Evolutionary conservation across 2,113 vertebrate genomes (phyloP), one percentile per base, ranked within the genome.

Genomic region (Cyanoderma ruficeps): DNA sequence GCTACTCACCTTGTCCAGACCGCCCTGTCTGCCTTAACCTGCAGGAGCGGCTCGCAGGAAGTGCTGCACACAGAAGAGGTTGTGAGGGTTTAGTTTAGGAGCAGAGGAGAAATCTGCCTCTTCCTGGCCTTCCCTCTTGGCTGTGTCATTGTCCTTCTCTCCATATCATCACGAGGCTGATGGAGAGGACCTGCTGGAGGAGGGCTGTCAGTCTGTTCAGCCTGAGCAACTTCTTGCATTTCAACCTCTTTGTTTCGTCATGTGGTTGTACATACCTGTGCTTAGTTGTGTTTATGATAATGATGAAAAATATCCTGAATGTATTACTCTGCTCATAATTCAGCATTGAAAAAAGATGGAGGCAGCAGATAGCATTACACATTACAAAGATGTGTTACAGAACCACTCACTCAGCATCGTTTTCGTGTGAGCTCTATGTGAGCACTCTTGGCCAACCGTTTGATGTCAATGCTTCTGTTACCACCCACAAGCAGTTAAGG

Each of bases 1-100:
- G 70, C 85, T 74, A 6, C 72, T 89, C 57, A 27, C 79, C 82
- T 55, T 46, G 50, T 70, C 82, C 68, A 35, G 90, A 30, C 92
- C 85, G 85, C 82, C 56, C 76, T 35, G 10, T 94, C 84, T 83
- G 88, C 92, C 79, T 91, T 70, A 93, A 85, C 70, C 84, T 93
- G 89, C 74, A 72, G 81, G 65, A 81, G 64, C 6, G 0, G 42
- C 68, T 93, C 0, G 0, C 59, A 21, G 55, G 39, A 65, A 88
- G 44, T n/a, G 39, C 56, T 53, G 30, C 19, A 12, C 31, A 10
- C 21, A 37, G 39, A 67, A 85, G 39, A 83, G 33, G 22, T 60
- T 63, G 41, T 13, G 24, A 81, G 60, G 83, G 16, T 65, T 86
- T 78, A 30, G 33, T 50, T 88, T 46, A 44, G n/a, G 30, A 35